A percentile compares a stretch with the other conserved stretches of the same genome.
phyloP scores from a whole-genome alignment of 1,140 invertebrate species.

The Manduca sexta region DNA sequence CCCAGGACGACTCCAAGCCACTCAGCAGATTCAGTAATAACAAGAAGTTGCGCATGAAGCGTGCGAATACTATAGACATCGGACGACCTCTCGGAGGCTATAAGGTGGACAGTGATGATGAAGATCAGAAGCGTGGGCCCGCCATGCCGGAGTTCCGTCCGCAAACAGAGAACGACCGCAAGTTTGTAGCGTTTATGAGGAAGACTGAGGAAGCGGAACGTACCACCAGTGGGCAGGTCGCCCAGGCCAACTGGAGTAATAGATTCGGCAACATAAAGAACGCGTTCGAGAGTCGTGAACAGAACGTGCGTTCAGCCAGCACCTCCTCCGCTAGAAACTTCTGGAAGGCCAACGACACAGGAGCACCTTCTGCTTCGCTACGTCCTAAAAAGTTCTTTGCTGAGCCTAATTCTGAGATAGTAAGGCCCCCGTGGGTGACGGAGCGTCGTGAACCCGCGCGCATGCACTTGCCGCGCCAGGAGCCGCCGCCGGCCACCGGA shows the following conservation, averaged over 20 bases:
- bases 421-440: conserved; percentile 55
- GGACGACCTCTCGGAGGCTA: conserved; percentile 79
- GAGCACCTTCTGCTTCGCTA: conserved; percentile 12
- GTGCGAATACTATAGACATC: conserved; percentile 91
- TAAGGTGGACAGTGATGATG: conserved; percentile 61
- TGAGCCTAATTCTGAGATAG: conserved; percentile 34
- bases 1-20: conserved; percentile 49
- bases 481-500: conserved; percentile 51
- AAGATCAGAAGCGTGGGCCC: conserved; percentile 37
- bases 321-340: conserved; percentile 71
- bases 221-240: conserved; percentile 31
- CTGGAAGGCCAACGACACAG: conserved; percentile 54
- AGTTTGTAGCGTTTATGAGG: conserved; percentile 87
- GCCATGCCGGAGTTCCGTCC: conserved; percentile 80
- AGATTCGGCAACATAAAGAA: conserved; percentile 90
- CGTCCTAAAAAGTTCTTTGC: conserved; percentile 36
- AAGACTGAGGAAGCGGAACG: conserved; percentile 76
- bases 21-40: conserved; percentile 75
- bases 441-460: conserved; percentile 40
- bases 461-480: conserved; percentile 25
- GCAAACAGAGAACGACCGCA: conserved; percentile 88
- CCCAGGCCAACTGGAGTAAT: conserved; percentile 80
- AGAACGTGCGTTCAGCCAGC: conserved; percentile 47
- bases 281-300: conserved; percentile 78
- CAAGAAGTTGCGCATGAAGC: conserved; percentile 86